Evolutionary conservation across 1,140 invertebrate genomes (phyloP).

Genomic region (Laupala kohalensis): DNA sequence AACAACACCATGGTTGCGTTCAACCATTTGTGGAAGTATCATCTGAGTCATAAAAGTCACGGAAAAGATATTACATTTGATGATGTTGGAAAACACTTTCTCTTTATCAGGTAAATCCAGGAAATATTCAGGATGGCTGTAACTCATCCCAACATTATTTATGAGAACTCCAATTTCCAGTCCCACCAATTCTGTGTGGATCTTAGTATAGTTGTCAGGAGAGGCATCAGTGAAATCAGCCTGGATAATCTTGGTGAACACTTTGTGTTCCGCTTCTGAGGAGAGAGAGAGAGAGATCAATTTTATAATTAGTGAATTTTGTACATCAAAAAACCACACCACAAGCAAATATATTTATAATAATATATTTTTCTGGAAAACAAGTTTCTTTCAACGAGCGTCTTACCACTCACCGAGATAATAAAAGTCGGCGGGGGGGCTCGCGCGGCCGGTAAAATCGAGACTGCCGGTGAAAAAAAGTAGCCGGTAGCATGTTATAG

Average conservation of each 20-base stretch:
- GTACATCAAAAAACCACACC: neutral
- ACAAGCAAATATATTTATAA: neutral
- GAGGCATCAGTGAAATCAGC: conserved; percentile 64
- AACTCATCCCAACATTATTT: conserved; percentile 92
- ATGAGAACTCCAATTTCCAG: conserved; percentile 84
- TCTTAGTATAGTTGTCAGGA: conserved; percentile 58
- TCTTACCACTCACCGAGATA: too few species aligned
- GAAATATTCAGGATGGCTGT: conserved; percentile 76
- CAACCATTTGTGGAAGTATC: conserved; percentile 78
- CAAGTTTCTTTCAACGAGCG: too few species aligned
- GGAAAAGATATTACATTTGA: conserved; percentile 45
- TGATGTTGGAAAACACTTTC: conserved; percentile 29
- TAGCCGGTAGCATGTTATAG: too few species aligned
- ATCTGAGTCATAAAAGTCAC: conserved; percentile 52
- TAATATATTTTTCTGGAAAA: too few species aligned
- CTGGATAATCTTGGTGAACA: conserved; percentile 68
- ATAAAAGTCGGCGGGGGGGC: too few species aligned
- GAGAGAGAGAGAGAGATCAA: neutral
- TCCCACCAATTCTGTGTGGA: conserved; percentile 57
- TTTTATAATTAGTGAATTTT: neutral
- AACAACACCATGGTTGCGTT: conserved; percentile 69
- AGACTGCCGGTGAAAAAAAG: too few species aligned
- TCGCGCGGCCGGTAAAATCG: too few species aligned
- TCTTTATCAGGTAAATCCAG: conserved; percentile 45
- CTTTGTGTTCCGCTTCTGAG: conserved; percentile 52